Base-by-base conservation (phyloP, 2,888 invertebrate species). In the Monoplex corrugatus region DNA sequence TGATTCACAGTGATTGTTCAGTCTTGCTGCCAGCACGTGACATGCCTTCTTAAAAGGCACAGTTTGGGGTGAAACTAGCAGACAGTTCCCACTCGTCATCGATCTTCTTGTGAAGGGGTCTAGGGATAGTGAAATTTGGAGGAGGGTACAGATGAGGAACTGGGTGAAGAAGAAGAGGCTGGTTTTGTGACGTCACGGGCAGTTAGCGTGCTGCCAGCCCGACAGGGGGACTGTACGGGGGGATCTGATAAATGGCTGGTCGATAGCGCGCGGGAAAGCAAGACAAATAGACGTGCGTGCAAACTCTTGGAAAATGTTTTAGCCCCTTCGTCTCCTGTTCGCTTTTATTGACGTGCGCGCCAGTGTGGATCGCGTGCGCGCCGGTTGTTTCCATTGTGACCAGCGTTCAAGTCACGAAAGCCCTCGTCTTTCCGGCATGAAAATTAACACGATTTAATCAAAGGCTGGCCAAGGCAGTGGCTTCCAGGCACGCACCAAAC, bases 401-500 rank as follows among this genome's bases (percentile, higher is more conserved):
- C 89, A 57, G 44, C 89, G 68, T 68, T 35, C 88, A 50, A 90
- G 89, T 90, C 90, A 90, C 90, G 90, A 85, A 89, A 86, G 40
- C 57, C 82, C 78, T 72, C 84, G 88, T 84, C 68, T 87, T 87
- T 86, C 89, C 87, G 83, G 87, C 90, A 91, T 91, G 91, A 90
- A 93, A 92, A 91, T 92, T 91, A 92, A 92, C 91, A 91, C 91
- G 90, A 91, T 91, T 92, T 93, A 92, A 93, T 93, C 92, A 92
- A 90, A 90, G 88, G 82, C 89, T 87, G 83, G 88, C n/a, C n/a
- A n/a, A 86, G 89, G 87, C 89, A 89, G 88, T 87, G 83, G 90
- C 87, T 89, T 82, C 86, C 63, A 80, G 88, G 90, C 93, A 92
- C 93, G 92, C 91, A 91, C 89, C 43, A 57, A 75, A 68, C 78